Conservation (phyloP, 2,888 invertebrate species). For the Rhagonycha lutea region DNA sequence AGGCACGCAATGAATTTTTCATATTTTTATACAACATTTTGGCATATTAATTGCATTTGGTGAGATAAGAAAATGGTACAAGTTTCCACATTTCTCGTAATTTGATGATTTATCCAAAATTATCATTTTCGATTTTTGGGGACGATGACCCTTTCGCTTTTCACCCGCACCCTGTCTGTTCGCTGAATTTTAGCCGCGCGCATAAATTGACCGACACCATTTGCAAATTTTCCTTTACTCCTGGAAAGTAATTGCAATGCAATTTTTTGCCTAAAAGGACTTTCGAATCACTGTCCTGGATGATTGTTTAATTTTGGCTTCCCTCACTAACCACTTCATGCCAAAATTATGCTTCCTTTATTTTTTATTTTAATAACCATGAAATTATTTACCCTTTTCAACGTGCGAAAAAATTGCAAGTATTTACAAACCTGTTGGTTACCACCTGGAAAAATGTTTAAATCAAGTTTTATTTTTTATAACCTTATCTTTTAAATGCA, state of each 20-base stretch:
- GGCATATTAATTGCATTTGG: not conserved
- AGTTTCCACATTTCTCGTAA: not conserved
- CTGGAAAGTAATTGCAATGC: not conserved
- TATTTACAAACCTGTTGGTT: not conserved
- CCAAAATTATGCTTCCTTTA: not conserved
- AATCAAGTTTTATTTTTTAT: not conserved
- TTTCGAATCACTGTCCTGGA: not conserved
- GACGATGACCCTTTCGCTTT: slow-evolving; percentile 58
- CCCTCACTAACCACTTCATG: not conserved
- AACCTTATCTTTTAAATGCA: not conserved
- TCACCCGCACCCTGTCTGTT: slow-evolving; percentile 55
- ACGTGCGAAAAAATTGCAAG: not conserved
- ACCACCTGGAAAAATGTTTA: not conserved
- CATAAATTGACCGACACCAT: slow-evolving; percentile 22
- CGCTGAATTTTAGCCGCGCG: slow-evolving; percentile 14
- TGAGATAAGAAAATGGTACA: not conserved
- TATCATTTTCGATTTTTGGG: slow-evolving; percentile 21
- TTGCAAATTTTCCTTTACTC: slow-evolving; percentile 5
- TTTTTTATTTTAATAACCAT: not conserved
- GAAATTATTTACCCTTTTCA: not conserved
- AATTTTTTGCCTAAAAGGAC: not conserved
- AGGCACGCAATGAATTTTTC: not conserved
- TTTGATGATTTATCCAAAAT: not conserved
- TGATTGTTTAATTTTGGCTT: not conserved
- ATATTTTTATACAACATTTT: not conserved